Conservation (phyloP, 2,797 vertebrate species). For the Xiphorhynchus erythropygius region DNA sequence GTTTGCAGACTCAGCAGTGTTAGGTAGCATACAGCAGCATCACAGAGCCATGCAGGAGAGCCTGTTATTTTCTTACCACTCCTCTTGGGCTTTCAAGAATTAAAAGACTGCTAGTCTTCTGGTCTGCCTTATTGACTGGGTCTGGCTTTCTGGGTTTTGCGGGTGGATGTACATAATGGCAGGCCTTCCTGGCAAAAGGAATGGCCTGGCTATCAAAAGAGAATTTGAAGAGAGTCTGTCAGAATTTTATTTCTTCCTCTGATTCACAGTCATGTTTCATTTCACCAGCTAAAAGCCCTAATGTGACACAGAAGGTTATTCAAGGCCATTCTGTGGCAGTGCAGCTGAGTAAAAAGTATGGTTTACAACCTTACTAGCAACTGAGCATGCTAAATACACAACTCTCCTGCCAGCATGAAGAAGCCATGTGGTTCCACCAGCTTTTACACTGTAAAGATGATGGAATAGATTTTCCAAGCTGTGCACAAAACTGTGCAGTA, state of each 20-base stretch:
- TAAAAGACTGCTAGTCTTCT: background rate
- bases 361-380: constrained; percentile 31
- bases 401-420: constrained; percentile 1
- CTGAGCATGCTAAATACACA: constrained; percentile 41
- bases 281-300: constrained; percentile 30
- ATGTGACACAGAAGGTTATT: constrained; percentile 56
- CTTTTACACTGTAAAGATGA: background rate
- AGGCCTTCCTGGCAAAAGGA: background rate
- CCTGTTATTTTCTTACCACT: background rate
- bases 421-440: constrained; percentile 4
- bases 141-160: background rate
- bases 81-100: background rate
- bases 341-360: constrained; percentile 13
- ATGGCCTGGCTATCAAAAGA: background rate
- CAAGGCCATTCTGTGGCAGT: background rate
- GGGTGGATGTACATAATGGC: background rate
- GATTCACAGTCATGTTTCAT: constrained; percentile 13
- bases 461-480: constrained; percentile 18
- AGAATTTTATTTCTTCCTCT: background rate
- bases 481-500: background rate
- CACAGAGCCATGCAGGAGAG: background rate
- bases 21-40: background rate
- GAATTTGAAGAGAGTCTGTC: background rate
- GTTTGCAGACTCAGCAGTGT: background rate
- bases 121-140: background rate